phyloP scores from a whole-genome alignment of 1,140 invertebrate genomes.

The Drosophila erecta region DNA sequence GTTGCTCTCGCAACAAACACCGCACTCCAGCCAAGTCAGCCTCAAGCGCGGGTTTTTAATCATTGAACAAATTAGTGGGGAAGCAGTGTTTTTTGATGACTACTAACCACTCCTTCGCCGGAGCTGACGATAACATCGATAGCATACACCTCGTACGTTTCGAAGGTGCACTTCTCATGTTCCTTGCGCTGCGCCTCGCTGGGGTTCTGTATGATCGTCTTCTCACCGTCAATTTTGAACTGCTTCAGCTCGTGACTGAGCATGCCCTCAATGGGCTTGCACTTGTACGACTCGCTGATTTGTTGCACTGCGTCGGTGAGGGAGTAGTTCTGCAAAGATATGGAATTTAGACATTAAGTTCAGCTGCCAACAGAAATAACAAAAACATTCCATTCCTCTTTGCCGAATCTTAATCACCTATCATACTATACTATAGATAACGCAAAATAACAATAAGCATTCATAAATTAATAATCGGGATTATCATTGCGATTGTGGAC shows the following conservation, averaged over 20 bases:
- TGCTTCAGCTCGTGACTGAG: constrained; percentile 98
- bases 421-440: constrained; percentile 9
- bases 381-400: not conserved
- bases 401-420: not conserved
- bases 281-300: constrained; percentile 95
- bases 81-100: not conserved
- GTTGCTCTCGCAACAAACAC: constrained; percentile 25
- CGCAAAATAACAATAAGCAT: not conserved
- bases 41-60: constrained; percentile 81
- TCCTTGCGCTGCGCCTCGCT: constrained; percentile 98
- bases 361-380: not conserved
- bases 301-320: constrained; percentile 97
- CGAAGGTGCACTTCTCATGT: constrained; percentile 98
- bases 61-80: constrained; percentile 61
- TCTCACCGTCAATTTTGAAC: constrained; percentile 98
- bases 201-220: constrained; percentile 99
- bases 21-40: constrained; percentile 37
- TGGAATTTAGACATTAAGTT: not conserved
- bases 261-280: constrained; percentile 99
- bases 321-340: constrained; percentile 91
- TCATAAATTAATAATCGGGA: not conserved
- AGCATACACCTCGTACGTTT: constrained; percentile 98
- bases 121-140: constrained; percentile 98
- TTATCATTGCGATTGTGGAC: constrained; percentile 47
- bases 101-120: constrained; percentile 92